phyloP scores from a whole-genome alignment of 1,140 invertebrate genomes.

The Wasmannia auropunctata region DNA sequence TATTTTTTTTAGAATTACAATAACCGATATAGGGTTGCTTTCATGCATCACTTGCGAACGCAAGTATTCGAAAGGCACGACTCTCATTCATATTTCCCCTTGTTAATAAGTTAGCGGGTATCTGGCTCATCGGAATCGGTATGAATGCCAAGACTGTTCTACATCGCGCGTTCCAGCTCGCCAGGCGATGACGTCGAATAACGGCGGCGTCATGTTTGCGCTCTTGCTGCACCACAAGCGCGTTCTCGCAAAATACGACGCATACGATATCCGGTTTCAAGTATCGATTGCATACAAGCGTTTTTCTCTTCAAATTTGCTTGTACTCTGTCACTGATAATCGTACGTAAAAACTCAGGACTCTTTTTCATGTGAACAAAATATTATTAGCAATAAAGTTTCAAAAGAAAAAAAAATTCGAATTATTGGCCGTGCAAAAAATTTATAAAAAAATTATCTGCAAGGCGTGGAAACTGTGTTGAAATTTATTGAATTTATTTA shows the following conservation, averaged over 20 bases:
- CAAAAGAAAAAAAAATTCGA: background rate
- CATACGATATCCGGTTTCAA: slow-evolving; percentile 53
- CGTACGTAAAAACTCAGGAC: background rate
- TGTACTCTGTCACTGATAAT: background rate
- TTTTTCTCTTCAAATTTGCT: background rate
- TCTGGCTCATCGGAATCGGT: slow-evolving; percentile 43
- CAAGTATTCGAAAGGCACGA: slow-evolving; percentile 3
- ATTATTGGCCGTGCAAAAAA: background rate
- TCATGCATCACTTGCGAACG: background rate
- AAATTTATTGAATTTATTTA: background rate
- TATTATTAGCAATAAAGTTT: background rate
- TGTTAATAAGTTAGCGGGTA: slow-evolving; percentile 35
- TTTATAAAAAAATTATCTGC: background rate
- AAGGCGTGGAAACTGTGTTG: background rate
- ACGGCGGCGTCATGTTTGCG: slow-evolving; percentile 51
- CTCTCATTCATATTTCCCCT: slow-evolving; percentile 45
- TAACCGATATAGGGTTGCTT: background rate
- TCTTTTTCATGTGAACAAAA: background rate
- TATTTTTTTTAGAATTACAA: background rate
- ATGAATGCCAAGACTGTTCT: slow-evolving; percentile 67
- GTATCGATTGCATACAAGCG: slow-evolving; percentile 5
- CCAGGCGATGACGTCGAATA: slow-evolving; percentile 56
- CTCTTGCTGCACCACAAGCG: slow-evolving; percentile 49
- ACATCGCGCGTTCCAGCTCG: slow-evolving; percentile 43
- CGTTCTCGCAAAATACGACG: slow-evolving; percentile 44